Evolutionary conservation across 2,888 invertebrate genomes (phyloP).

Genomic region (Encarsia formosa): DNA sequence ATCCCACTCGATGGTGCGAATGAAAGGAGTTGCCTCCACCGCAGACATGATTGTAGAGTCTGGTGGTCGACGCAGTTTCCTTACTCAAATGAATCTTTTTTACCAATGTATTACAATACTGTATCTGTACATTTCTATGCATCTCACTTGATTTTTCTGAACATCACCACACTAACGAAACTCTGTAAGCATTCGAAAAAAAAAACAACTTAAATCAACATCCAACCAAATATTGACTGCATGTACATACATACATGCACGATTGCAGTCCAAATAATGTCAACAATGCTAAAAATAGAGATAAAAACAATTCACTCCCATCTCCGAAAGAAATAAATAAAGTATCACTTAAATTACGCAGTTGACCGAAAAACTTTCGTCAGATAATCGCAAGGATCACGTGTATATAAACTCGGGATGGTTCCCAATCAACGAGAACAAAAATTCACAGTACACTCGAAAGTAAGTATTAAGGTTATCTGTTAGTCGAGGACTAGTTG

Average conservation of each 20-base stretch:
- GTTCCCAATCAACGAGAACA: too few species aligned
- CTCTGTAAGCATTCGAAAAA: slow-evolving; percentile 9
- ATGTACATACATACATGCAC: not conserved
- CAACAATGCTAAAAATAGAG: not conserved
- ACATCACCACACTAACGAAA: slow-evolving; percentile 37
- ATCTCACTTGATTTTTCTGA: slow-evolving; percentile 41
- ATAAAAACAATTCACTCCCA: not conserved
- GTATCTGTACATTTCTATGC: slow-evolving; percentile 39
- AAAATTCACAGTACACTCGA: too few species aligned
- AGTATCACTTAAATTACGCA: too few species aligned
- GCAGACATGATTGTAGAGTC: slow-evolving; percentile 44
- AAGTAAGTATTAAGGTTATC: too few species aligned
- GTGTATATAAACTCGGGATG: too few species aligned
- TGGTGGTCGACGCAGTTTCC: slow-evolving; percentile 6
- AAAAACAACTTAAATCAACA: not conserved
- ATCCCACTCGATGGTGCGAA: slow-evolving; percentile 90
- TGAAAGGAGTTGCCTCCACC: slow-evolving; percentile 61
- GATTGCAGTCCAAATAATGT: not conserved
- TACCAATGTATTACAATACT: slow-evolving; percentile 16
- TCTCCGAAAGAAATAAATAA: too few species aligned
- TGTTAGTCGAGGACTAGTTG: too few species aligned
- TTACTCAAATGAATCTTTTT: slow-evolving; percentile 19
- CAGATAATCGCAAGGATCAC: too few species aligned
- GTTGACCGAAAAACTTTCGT: too few species aligned
- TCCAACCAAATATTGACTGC: not conserved